phyloP scores from a whole-genome alignment of 2,888 invertebrate species.

The Capitulum mitella region DNA sequence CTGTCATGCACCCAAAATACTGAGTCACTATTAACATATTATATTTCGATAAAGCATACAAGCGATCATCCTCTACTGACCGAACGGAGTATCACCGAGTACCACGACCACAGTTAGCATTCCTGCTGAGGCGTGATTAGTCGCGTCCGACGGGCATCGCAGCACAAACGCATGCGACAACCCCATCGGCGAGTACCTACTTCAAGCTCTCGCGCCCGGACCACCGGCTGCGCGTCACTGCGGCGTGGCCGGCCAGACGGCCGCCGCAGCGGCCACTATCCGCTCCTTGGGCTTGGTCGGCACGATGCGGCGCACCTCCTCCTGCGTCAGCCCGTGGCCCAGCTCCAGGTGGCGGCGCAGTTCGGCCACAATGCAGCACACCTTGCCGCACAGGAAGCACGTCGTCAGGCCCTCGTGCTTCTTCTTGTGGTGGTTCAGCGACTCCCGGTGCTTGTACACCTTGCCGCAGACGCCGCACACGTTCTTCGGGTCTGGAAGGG shows the following conservation, averaged over 20 bases:
- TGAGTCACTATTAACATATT: too few species aligned
- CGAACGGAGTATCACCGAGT: too few species aligned
- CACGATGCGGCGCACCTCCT: neutral
- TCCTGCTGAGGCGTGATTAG: too few species aligned
- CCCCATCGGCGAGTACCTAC: too few species aligned
- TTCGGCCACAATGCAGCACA: slow-evolving; percentile 1
- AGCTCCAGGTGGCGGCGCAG: neutral
- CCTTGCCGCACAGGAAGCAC: neutral
- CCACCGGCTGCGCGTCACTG: too few species aligned
- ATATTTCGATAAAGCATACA: too few species aligned
- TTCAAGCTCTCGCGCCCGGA: too few species aligned
- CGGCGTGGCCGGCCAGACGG: neutral
- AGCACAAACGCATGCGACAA: too few species aligned
- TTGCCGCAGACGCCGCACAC: neutral
- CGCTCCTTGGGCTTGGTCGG: slow-evolving; percentile 2
- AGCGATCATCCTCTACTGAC: too few species aligned
- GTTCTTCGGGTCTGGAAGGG: neutral
- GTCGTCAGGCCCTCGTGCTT: slow-evolving; percentile 14
- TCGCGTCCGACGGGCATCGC: too few species aligned
- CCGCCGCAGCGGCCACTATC: neutral
- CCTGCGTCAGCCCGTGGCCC: neutral
- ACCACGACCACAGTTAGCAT: too few species aligned
- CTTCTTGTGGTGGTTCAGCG: slow-evolving; percentile 5
- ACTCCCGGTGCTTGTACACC: neutral
- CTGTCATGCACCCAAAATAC: too few species aligned